Conservation (phyloP, 92 coral and sea anemone genomes). For the Metridium senile region DNA sequence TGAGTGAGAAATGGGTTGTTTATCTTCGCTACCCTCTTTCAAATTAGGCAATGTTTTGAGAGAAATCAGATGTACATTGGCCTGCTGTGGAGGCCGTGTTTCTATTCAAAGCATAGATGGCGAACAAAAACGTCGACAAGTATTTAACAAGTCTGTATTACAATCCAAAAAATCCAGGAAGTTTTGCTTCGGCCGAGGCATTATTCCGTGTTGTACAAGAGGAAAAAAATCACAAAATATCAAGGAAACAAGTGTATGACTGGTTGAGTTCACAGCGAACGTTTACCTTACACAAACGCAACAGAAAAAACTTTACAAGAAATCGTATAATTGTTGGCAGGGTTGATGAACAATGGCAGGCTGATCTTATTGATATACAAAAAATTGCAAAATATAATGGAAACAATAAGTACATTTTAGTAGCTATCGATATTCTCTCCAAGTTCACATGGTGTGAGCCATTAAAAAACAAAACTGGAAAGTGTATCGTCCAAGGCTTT, state of each 20-base stretch:
- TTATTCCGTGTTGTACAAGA: slow-evolving; percentile 39
- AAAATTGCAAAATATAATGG: slow-evolving; percentile 23
- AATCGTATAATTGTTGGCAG: no score
- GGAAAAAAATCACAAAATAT: slow-evolving; percentile 23
- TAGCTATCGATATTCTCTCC: slow-evolving; percentile 26
- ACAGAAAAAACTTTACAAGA: no score
- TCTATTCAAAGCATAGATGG: slow-evolving; percentile 11
- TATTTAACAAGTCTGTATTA: slow-evolving; percentile 8
- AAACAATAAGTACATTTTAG: slow-evolving; percentile 26
- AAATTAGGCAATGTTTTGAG: slow-evolving; percentile 13
- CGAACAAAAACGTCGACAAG: slow-evolving; percentile 8
- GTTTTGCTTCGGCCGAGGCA: slow-evolving; percentile 9
- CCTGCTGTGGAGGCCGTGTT: slow-evolving; percentile 21
- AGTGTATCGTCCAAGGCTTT: slow-evolving; percentile 30
- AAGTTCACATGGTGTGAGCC: slow-evolving; percentile 36
- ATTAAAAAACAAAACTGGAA: slow-evolving; percentile 33
- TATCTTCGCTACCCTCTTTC: slow-evolving; percentile 19
- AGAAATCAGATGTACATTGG: slow-evolving; percentile 17
- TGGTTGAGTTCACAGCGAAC: slow-evolving; percentile 41
- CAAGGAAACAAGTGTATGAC: slow-evolving; percentile 44
- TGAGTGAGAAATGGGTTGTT: slow-evolving; percentile 35
- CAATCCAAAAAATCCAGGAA: slow-evolving; percentile 20
- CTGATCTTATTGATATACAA: slow-evolving; percentile 40
- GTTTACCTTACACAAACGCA: slow-evolving; percentile 44
- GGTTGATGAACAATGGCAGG: slow-evolving; percentile 49